A percentile compares a stretch with the other conserved stretches of the same genome.
phyloP scores from a whole-genome alignment of 2,888 invertebrate species.

The Crioceris asparagi region DNA sequence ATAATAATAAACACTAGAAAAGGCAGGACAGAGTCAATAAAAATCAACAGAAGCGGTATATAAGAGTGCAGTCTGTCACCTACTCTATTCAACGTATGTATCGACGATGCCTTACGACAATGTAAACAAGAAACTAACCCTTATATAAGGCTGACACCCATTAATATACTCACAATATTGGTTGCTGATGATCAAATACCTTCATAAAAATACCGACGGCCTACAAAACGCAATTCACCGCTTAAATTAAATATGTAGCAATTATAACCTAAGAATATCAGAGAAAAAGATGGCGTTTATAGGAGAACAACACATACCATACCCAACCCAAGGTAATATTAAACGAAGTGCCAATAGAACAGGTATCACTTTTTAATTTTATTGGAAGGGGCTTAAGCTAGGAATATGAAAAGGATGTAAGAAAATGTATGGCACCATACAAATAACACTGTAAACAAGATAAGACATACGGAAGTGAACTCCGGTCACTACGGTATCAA shows the following conservation, averaged over 20 bases:
- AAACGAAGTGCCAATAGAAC: neutral
- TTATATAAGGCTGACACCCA: neutral
- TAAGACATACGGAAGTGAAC: neutral
- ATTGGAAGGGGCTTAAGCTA: neutral
- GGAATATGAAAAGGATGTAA: neutral
- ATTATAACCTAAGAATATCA: too few relatives aligned
- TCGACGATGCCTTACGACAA: neutral
- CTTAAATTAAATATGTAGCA: neutral
- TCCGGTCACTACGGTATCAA: neutral
- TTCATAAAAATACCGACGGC: neutral
- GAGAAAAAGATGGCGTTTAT: neutral
- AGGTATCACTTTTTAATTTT: neutral
- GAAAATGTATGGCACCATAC: slow-evolving; percentile 2
- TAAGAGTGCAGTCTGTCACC: neutral
- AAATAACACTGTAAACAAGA: neutral
- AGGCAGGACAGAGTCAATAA: neutral
- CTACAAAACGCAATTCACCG: neutral
- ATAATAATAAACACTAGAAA: neutral
- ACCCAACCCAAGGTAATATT: neutral
- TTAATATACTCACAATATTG: neutral
- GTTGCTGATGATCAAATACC: neutral
- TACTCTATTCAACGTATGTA: too few relatives aligned
- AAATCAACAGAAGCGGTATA: neutral
- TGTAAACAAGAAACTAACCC: neutral
- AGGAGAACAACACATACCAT: slow-evolving; percentile 2